Base-by-base conservation (phyloP, 2,113 vertebrate species). In the Notothenia coriiceps region DNA sequence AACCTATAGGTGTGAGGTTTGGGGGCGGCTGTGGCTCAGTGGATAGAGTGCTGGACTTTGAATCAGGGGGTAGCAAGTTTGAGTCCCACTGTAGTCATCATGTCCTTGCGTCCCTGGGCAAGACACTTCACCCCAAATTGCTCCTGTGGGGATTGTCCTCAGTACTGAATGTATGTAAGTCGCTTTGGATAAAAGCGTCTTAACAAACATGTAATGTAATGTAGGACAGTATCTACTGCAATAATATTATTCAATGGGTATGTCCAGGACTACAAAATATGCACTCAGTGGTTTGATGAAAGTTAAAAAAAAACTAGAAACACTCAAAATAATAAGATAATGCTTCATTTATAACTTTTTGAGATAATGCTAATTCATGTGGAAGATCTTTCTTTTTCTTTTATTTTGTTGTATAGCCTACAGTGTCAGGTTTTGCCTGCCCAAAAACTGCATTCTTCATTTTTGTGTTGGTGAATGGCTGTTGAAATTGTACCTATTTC, bases 381-480 rank as follows among this genome's bases (percentile, higher is more conserved):
- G 5, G 4, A 44, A 25, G 10, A 70, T n/a, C 25, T 47, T 3
- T 9, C 49, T 33, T 9, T 1, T 6, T n/a, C 14, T 3, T 10
- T 4, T 40, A 25, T 62, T 17, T 7, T 5, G 13, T 0, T 2
- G 43, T 46, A n/a, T 2, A 62, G 1, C 40, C 15, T 5, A 60
- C 33, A 10, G 6, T 11, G 52, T 61, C 15, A 17, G 11, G 14
- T 33, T 10, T 55, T 15, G 22, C 43, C 47, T 35, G 18, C 18
- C 20, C 6, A 7, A 46, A 57, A n/a, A 50, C 0, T 22, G 29
- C 40, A 1, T 56, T 12, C 62, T 14, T 47, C 15, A 20, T 61
- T 54, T 50, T 57, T 74, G 52, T 61, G 49, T 44, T 50, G 67
- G 61, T 68, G 33, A 77, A 57, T 69, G 49, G 9, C 5, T 55